phyloP scores from a whole-genome alignment of 2,888 invertebrate species.

The Lomographa bimaculata region DNA sequence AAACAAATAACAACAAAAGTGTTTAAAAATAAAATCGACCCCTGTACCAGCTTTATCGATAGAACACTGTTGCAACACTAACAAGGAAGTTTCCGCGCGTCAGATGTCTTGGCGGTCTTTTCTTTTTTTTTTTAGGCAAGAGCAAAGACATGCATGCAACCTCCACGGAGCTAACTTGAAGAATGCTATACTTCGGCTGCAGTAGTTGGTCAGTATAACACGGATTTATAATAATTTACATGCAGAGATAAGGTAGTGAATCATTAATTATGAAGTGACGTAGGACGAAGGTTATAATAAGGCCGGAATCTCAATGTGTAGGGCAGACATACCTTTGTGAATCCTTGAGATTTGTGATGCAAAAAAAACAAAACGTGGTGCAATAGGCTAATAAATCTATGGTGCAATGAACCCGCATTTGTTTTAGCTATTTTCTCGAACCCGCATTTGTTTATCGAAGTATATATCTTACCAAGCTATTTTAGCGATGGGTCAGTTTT shows the following conservation, averaged over 20 bases:
- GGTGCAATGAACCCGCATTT: no score
- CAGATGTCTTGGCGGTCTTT: slow-evolving; percentile 6
- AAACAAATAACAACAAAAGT: neutral
- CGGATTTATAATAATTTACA: slow-evolving; percentile 7
- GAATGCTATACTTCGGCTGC: slow-evolving; percentile 6
- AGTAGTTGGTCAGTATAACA: slow-evolving; percentile 8
- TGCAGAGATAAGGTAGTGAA: slow-evolving; percentile 12
- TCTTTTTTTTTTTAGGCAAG: slow-evolving; percentile 9
- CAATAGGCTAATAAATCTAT: no score
- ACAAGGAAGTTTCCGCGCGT: slow-evolving; percentile 8
- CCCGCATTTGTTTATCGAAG: no score
- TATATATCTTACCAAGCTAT: no score
- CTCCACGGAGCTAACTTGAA: slow-evolving; percentile 2
- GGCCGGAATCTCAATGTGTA: slow-evolving; percentile 1
- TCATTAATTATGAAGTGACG: slow-evolving; percentile 11
- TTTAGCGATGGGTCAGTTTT: no score
- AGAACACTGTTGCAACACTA: slow-evolving; percentile 5
- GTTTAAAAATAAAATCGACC: neutral
- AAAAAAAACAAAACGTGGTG: neutral
- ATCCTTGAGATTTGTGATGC: no score
- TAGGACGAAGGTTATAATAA: slow-evolving; percentile 9
- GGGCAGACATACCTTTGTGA: no score
- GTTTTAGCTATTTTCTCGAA: no score
- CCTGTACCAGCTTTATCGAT: slow-evolving; percentile 5
- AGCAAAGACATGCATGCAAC: slow-evolving; percentile 9